Evolutionary conservation across 2,797 vertebrate genomes (phyloP).

Genomic region (Momotus momota): DNA sequence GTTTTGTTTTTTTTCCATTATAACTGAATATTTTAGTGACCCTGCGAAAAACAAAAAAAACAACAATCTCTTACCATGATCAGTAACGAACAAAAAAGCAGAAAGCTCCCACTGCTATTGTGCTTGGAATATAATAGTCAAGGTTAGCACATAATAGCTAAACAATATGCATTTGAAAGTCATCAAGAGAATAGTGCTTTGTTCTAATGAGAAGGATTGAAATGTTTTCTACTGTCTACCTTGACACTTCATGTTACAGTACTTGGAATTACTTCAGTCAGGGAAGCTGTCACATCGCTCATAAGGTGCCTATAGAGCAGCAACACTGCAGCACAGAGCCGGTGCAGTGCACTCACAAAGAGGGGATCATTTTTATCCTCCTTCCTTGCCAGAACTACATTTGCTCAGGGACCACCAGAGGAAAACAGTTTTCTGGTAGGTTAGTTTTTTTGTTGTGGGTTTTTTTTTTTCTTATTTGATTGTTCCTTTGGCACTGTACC

Average conservation of each 20-base stretch:
- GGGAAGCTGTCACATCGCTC: conserved; percentile 71
- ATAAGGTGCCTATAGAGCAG: conserved; percentile 20
- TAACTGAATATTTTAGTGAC: conserved; percentile 46
- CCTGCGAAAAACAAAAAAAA: not conserved
- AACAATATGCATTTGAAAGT: conserved; percentile 75
- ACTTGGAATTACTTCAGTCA: conserved; percentile 71
- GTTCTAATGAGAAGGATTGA: conserved; percentile 74
- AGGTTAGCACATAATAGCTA: conserved; percentile 67
- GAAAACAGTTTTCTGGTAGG: not conserved
- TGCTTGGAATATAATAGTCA: conserved; percentile 69
- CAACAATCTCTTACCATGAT: conserved; percentile 30
- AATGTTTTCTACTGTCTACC: conserved; percentile 72
- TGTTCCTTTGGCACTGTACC: not conserved
- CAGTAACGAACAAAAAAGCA: conserved; percentile 36
- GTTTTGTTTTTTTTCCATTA: not conserved
- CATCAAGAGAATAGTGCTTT: conserved; percentile 64
- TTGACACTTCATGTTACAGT: conserved; percentile 72
- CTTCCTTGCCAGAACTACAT: not conserved
- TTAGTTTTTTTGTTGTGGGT: not conserved
- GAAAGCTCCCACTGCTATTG: conserved; percentile 55
- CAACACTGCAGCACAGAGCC: not conserved
- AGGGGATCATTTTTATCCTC: not conserved
- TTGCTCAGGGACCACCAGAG: not conserved
- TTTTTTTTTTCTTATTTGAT: not conserved
- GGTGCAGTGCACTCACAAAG: not conserved